phyloP scores from a whole-genome alignment of 2,888 invertebrate species.

The Galeruca laticollis region DNA sequence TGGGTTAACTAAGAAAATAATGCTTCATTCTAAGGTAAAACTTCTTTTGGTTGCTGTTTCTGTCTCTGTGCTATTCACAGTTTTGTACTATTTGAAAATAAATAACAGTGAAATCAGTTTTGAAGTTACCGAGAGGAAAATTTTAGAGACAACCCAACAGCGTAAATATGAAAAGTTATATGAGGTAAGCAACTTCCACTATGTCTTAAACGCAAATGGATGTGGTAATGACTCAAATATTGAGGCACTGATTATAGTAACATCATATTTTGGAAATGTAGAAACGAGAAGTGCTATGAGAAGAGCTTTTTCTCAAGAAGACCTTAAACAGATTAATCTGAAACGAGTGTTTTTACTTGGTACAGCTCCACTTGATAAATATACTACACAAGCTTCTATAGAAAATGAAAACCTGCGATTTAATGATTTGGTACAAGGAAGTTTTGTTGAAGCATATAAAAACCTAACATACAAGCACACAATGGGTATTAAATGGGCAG shows the following conservation, averaged over 20 bases:
- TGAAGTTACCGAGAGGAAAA: conserved; percentile 16
- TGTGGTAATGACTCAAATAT: conserved; percentile 52
- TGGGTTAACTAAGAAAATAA: conserved; percentile 13
- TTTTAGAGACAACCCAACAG: background rate
- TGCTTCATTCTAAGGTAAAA: conserved; percentile 14
- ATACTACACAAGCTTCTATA: conserved; percentile 71
- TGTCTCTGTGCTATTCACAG: background rate
- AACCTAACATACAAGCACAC: conserved; percentile 87
- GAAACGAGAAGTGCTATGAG: conserved; percentile 79
- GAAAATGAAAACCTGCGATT: conserved; percentile 74
- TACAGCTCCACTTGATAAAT: conserved; percentile 69
- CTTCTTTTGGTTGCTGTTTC: background rate
- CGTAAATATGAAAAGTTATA: conserved; percentile 50
- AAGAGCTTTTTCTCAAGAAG: conserved; percentile 72
- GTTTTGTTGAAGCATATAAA: conserved; percentile 81
- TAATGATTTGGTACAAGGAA: conserved; percentile 81
- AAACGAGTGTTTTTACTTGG: conserved; percentile 80
- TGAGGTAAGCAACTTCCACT: conserved; percentile 54
- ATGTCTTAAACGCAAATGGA: conserved; percentile 54
- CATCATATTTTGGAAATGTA: conserved; percentile 82
- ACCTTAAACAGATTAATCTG: conserved; percentile 72
- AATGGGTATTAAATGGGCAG: conserved; percentile 84
- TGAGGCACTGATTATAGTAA: conserved; percentile 72
- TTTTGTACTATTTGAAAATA: conserved; percentile 15
- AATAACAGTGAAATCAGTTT: conserved; percentile 21